Base-by-base conservation (phyloP, 2,888 invertebrate species). In the Ennomos erosarius region DNA sequence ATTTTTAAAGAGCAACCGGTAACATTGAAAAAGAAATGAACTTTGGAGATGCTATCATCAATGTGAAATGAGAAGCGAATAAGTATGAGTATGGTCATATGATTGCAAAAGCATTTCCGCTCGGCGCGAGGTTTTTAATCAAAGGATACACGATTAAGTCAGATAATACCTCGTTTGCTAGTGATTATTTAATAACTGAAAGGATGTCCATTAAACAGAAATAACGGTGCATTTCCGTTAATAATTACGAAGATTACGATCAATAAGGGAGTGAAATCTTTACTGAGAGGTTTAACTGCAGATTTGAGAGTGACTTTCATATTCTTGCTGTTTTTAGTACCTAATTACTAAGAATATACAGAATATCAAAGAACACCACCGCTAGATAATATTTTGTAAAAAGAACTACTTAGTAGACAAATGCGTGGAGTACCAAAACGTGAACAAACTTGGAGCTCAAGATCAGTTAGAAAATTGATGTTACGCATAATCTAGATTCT, bases 161-260 rank as follows among this genome's bases (percentile, higher is more conserved):
- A 53, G 62, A 62, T 65, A 52, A 62, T 55, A 51, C 49, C 44
- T 64, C 55, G 58, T 57, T 57, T 44, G 50, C 50, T 38, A 34
- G 47, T n/a, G 12, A 63, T 54, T 45, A 33, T 59, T 58, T 59
- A 59, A 51, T 55, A 49, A 39, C 44, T 37, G 40, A 40, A 38
- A 67, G 68, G 68, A 68, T 64, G 62, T 65, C 45, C 54, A 55
- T 57, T 52, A 62, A 44, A 45, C 38, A 55, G 49, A 35, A 26
- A 39, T 60, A 62, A 62, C 58, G 55, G 54, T 54, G 26, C n/a
- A 48, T 52, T 56, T 68, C 63, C 67, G 60, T 33, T 52, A 48
- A 54, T 60, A 26, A 38, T 38, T 12, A 11, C 34, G 16, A 26
- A 37, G 38, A 47, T 47, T 38, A 26, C 2, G 16, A 47, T 47